A percentile compares a stretch with the other conserved stretches of the same genome.
phyloP scores from a whole-genome alignment of 2,113 vertebrate genomes.

The Eudyptes chrysolophus region DNA sequence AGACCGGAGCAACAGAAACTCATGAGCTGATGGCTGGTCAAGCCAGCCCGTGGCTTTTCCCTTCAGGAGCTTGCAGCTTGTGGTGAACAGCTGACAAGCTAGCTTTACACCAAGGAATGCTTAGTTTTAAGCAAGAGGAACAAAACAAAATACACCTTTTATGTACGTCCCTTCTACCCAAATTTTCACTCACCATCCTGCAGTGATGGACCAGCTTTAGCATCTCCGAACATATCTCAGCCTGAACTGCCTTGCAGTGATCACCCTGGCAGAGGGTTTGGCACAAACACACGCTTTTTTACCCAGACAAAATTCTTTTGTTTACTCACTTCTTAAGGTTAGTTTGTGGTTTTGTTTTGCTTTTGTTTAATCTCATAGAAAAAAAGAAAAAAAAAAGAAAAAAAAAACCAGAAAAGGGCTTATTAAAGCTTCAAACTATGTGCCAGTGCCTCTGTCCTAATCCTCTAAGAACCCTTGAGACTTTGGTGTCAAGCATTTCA shows the following conservation, averaged over 20 bases:
- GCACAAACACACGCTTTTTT: not conserved
- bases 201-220: not conserved
- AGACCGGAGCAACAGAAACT: not conserved
- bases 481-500: not conserved
- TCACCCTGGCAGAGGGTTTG: not conserved
- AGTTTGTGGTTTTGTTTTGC: not conserved
- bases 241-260: not conserved
- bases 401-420: not conserved
- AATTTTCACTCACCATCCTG: not conserved
- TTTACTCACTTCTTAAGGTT: not conserved
- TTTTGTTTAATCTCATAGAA: not conserved
- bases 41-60: not conserved
- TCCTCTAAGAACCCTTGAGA: not conserved
- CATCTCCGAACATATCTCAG: not conserved
- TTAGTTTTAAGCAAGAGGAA: not conserved
- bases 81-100: not conserved
- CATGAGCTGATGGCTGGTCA: not conserved
- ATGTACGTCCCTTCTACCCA: not conserved
- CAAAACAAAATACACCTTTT: not conserved
- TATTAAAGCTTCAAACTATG: not conserved
- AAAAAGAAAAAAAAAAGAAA: not conserved
- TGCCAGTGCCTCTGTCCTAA: not conserved
- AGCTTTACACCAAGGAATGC: fast-evolving
- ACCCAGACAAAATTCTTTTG: not conserved
- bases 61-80: not conserved